Conservation (phyloP, 2,888 invertebrate species). For the Andrena hattorfiana region DNA sequence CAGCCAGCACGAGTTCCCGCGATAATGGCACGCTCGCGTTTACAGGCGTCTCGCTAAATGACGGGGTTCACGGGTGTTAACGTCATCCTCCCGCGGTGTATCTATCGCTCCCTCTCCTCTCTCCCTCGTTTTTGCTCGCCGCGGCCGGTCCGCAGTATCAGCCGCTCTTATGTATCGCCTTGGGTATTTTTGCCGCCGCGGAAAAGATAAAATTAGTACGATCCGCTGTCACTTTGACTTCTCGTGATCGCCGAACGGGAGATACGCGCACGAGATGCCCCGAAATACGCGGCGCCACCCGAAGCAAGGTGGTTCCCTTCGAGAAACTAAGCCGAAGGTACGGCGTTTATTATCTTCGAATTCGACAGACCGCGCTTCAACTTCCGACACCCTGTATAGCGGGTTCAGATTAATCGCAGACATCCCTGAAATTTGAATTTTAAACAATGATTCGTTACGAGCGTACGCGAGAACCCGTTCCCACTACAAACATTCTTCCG, state of each 20-base stretch:
- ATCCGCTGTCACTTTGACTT: constrained; percentile 16
- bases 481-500: constrained; percentile 42
- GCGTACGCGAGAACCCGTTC: constrained; percentile 68
- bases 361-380: too few species aligned
- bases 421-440: constrained; percentile 18
- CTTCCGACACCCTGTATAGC: neutral
- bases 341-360: neutral
- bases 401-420: neutral
- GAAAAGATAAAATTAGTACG: constrained; percentile 32
- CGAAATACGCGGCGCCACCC: neutral
- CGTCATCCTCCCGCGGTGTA: constrained; percentile 36
- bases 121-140: too few species aligned
- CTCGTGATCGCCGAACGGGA: constrained; percentile 30
- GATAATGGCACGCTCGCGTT: constrained; percentile 44
- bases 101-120: constrained; percentile 25
- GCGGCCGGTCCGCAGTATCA: constrained; percentile 1
- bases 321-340: neutral
- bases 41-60: constrained; percentile 47
- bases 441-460: constrained; percentile 62
- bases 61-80: constrained; percentile 56
- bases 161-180: neutral
- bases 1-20: constrained; percentile 17
- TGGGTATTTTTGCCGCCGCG: constrained; percentile 32
- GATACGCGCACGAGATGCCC: neutral
- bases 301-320: neutral